Conservation (phyloP, 2,888 invertebrate species). For the Itoplectis maculator region DNA sequence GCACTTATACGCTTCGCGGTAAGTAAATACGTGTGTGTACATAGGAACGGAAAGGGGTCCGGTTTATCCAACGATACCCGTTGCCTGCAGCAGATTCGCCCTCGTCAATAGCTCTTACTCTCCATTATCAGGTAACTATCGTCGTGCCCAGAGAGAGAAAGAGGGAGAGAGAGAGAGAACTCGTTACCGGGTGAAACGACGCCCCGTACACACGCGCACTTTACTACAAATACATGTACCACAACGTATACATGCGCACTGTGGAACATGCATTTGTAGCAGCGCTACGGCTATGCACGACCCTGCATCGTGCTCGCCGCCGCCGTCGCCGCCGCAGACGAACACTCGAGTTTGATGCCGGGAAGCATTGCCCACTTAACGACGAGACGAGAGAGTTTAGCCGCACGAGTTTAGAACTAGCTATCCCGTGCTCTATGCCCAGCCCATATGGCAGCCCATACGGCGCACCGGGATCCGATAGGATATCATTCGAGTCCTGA, state of each 20-base stretch:
- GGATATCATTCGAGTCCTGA: conserved; percentile 10
- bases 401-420: conserved; percentile 55
- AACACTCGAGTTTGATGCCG: conserved; percentile 38
- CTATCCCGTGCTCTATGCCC: conserved; percentile 42
- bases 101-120: conserved; percentile 50
- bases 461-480: neutral
- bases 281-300: conserved; percentile 9
- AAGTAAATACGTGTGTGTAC: neutral
- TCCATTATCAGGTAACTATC: conserved; percentile 61
- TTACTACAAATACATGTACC: too few relatives aligned
- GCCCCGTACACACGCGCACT: conserved; percentile 33
- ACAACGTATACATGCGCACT: too few relatives aligned
- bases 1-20: neutral
- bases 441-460: conserved; percentile 31
- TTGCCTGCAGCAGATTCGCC: conserved; percentile 16
- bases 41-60: conserved; percentile 10
- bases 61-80: conserved; percentile 35
- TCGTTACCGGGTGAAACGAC: conserved; percentile 56
- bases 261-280: neutral
- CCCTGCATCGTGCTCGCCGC: conserved; percentile 39
- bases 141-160: conserved; percentile 45
- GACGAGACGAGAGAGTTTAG: conserved; percentile 45
- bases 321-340: conserved; percentile 43
- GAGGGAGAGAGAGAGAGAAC: conserved; percentile 46
- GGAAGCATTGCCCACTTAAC: conserved; percentile 62